These are phyloP conservation scores for Anolis apletophallus DNA, from an alignment of 2,797 vertebrate species.

Conservation along the genomic window DNA sequence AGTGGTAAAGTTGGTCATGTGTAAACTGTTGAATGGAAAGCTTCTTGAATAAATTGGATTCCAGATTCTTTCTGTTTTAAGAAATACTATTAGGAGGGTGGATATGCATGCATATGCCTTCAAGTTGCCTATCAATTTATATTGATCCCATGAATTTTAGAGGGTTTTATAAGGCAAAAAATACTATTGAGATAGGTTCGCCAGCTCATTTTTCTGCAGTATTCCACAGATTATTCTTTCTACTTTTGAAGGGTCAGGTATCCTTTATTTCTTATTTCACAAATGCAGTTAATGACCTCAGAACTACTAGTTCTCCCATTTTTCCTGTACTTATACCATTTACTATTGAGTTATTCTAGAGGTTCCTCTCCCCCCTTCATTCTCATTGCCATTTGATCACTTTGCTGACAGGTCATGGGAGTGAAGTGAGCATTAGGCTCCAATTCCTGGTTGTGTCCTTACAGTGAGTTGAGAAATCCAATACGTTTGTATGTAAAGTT, in stretches of 20 bases:
- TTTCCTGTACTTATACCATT: slow-evolving; percentile 9
- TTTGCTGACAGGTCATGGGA: slow-evolving; percentile 40
- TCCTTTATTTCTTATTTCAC: slow-evolving; percentile 2
- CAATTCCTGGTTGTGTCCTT: slow-evolving; percentile 26
- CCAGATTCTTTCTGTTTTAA: not conserved
- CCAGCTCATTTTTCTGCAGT: too few relatives aligned
- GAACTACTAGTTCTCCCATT: not conserved
- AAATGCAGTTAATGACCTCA: not conserved
- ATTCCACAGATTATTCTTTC: not conserved
- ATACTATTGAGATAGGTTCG: too few relatives aligned
- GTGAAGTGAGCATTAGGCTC: slow-evolving; percentile 26
- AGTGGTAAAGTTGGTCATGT: not conserved
- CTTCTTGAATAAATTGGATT: not conserved
- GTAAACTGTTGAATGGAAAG: not conserved
- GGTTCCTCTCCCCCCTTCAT: not conserved
- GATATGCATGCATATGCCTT: too few relatives aligned
- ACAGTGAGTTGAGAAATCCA: slow-evolving; percentile 5
- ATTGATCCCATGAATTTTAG: too few relatives aligned
- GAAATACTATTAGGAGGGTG: not conserved
- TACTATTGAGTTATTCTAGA: slow-evolving; percentile 3
- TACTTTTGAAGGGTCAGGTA: not conserved
- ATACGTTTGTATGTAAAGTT: not conserved
- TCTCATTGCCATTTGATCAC: slow-evolving; percentile 26
- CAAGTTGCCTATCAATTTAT: too few relatives aligned
- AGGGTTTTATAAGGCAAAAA: too few relatives aligned